Conservation (phyloP, 2,888 invertebrate genomes). For the Cyclophora albipunctata region DNA sequence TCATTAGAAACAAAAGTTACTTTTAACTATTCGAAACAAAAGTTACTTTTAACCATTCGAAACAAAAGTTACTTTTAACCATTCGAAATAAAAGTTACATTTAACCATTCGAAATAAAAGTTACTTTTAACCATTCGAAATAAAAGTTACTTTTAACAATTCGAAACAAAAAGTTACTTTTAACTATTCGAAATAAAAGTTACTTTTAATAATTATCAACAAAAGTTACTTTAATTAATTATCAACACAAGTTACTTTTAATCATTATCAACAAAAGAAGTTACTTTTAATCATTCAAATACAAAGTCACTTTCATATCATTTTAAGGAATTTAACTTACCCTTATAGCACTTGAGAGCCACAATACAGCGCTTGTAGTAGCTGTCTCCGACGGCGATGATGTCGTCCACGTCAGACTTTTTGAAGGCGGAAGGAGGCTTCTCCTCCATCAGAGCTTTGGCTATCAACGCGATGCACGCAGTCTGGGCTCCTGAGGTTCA, state of each 20-base stretch:
- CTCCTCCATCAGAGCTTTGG: constrained; percentile 53
- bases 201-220: not conserved
- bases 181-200: not conserved
- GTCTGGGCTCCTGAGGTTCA: constrained; percentile 49
- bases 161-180: not conserved
- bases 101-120: not conserved
- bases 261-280: not conserved
- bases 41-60: not conserved
- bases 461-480: constrained; percentile 55
- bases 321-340: constrained; percentile 20
- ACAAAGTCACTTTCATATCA: no score
- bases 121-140: not conserved
- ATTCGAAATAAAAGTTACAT: not conserved
- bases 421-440: constrained; percentile 38
- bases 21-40: not conserved
- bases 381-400: constrained; percentile 48
- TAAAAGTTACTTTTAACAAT: not conserved
- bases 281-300: not conserved
- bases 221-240: not conserved
- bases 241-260: not conserved
- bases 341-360: constrained; percentile 61
- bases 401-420: constrained; percentile 45
- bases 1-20: not conserved
- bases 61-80: not conserved
- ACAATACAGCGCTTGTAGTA: constrained; percentile 52